Evolutionary conservation across 2,888 invertebrate species (phyloP).

Genomic region (Eristalis pertinax): DNA sequence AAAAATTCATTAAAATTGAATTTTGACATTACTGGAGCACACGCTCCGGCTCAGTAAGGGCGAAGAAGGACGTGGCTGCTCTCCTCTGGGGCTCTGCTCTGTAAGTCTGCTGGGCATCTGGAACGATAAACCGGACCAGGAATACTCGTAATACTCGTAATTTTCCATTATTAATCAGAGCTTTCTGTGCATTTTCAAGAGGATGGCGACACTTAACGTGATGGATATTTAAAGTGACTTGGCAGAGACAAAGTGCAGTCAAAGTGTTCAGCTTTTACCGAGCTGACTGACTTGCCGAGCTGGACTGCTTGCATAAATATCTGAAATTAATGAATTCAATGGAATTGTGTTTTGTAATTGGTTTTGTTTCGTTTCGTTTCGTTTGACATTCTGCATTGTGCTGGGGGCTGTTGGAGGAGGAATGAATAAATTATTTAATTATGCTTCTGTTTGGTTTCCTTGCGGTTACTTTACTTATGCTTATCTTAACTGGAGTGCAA

Average conservation of each 20-base stretch:
- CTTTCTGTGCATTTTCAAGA: slow-evolving; percentile 16
- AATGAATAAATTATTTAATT: slow-evolving; percentile 21
- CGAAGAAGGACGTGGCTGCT: slow-evolving; percentile 8
- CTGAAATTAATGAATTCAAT: slow-evolving; percentile 47
- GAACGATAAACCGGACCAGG: slow-evolving; percentile 34
- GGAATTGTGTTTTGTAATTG: slow-evolving; percentile 45
- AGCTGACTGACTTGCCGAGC: not conserved
- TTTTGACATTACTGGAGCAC: slow-evolving; percentile 32
- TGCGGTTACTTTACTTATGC: not conserved
- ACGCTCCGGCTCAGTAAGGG: not conserved
- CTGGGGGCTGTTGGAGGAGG: not conserved
- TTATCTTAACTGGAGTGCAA: not conserved
- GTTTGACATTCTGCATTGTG: not conserved
- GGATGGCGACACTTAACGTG: slow-evolving; percentile 16
- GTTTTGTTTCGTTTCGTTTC: slow-evolving; percentile 27
- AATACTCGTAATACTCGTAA: slow-evolving; percentile 2
- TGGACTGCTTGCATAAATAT: slow-evolving; percentile 8
- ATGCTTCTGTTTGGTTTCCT: not conserved
- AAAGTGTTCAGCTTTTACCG: not conserved
- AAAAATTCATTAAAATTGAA: slow-evolving; percentile 65
- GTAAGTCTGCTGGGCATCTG: slow-evolving; percentile 4
- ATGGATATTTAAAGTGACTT: slow-evolving; percentile 37
- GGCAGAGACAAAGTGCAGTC: slow-evolving; percentile 24
- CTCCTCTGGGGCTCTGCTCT: slow-evolving; percentile 1
- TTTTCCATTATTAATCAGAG: slow-evolving; percentile 54